Evolutionary conservation across 2,888 invertebrate genomes (phyloP).

Genomic region (Sphecodes monilicornis): DNA sequence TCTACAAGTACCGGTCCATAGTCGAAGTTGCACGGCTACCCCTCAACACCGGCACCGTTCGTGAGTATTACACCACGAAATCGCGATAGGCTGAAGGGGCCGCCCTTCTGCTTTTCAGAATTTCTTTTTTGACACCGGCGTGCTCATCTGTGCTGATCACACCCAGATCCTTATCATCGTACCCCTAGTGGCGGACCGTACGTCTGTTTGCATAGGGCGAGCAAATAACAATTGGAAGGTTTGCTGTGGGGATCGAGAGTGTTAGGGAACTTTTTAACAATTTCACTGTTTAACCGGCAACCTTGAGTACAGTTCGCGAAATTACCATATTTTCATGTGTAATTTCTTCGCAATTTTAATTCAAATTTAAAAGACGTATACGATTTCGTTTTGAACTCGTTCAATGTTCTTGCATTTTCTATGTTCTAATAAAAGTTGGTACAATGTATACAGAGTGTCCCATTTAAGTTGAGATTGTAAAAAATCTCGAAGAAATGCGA

Average conservation of each 20-base stretch:
- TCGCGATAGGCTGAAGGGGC: not conserved
- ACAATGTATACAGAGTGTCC: too few relatives aligned
- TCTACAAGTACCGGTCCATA: slow-evolving; percentile 92
- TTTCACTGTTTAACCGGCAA: too few relatives aligned
- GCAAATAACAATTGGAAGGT: not conserved
- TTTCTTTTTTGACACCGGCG: not conserved
- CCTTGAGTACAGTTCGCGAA: too few relatives aligned
- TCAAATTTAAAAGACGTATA: too few relatives aligned
- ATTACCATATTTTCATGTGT: too few relatives aligned
- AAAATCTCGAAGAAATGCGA: too few relatives aligned
- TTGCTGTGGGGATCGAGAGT: not conserved
- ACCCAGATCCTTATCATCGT: not conserved
- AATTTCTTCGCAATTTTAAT: too few relatives aligned
- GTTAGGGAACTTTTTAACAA: not conserved
- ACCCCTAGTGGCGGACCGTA: not conserved
- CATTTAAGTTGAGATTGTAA: too few relatives aligned
- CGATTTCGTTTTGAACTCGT: too few relatives aligned
- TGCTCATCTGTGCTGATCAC: slow-evolving; percentile 1
- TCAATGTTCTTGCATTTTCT: too few relatives aligned
- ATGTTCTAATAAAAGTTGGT: too few relatives aligned
- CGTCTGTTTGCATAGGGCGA: not conserved
- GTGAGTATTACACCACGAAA: slow-evolving; percentile 71
- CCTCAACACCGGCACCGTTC: slow-evolving; percentile 82
- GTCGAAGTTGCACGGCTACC: slow-evolving; percentile 92
- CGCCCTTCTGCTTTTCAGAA: not conserved